Percentiles rank a stretch among this genome's conserved stretches.
Evolutionary conservation across 2,888 invertebrate species (phyloP).

Genomic region (Tenthredo mesomela): DNA sequence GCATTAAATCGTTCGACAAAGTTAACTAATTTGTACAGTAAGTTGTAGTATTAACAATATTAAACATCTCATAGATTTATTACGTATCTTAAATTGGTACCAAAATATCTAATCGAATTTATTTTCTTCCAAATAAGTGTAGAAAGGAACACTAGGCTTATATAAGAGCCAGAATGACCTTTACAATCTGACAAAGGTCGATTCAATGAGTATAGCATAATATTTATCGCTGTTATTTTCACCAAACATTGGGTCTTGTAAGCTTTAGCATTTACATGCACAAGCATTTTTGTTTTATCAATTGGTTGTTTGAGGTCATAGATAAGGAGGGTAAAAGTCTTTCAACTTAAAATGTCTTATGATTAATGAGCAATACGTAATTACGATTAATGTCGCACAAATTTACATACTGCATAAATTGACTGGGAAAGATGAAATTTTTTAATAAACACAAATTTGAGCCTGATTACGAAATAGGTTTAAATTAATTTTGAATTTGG

Average conservation of each 20-base stretch:
- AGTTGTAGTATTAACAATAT: not conserved
- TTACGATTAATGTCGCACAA: conserved; percentile 4
- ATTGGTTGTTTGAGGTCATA: not conserved
- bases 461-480: not conserved
- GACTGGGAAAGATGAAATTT: not conserved
- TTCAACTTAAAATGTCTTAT: not conserved
- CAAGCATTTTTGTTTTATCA: not conserved
- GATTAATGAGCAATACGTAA: not conserved
- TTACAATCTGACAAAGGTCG: not conserved
- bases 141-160: conserved; percentile 9
- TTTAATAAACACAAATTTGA: not conserved
- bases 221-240: not conserved
- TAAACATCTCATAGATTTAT: not conserved
- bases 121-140: not conserved
- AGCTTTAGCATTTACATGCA: conserved; percentile 5
- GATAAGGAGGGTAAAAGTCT: not conserved
- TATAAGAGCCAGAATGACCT: not conserved
- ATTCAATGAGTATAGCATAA: not conserved
- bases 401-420: not conserved
- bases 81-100: not conserved
- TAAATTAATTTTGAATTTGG: not conserved
- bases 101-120: not conserved
- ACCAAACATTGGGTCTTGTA: not conserved
- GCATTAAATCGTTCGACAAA: not conserved
- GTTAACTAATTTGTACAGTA: not conserved